Evolutionary conservation across 2,888 invertebrate species (phyloP).

Genomic region (Ornithoptera alexandrae): DNA sequence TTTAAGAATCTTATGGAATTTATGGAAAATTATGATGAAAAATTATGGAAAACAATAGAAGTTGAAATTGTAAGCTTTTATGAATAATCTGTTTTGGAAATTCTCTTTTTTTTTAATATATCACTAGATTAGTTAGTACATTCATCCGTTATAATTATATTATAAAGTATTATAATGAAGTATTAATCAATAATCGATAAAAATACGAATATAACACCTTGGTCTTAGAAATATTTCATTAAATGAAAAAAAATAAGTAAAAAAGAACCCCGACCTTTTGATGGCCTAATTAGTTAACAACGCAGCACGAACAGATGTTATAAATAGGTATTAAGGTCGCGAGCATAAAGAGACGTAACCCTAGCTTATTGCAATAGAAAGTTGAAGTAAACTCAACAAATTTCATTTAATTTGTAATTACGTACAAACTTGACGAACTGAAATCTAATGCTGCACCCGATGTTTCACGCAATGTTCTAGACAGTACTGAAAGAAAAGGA

Average conservation of each 20-base stretch:
- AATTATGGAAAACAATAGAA: background rate
- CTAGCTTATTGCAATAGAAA: slow-evolving; percentile 5
- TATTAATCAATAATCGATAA: background rate
- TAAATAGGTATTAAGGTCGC: slow-evolving; percentile 20
- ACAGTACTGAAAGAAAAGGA: slow-evolving; percentile 10
- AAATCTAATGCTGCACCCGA: background rate
- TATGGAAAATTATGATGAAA: no score
- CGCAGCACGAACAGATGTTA: slow-evolving; percentile 15
- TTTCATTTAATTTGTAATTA: background rate
- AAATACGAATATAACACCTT: slow-evolving; percentile 15
- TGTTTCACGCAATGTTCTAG: background rate
- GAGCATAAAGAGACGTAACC: slow-evolving; percentile 17
- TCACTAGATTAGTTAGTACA: background rate
- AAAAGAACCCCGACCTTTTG: slow-evolving; percentile 22
- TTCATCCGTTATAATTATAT: background rate
- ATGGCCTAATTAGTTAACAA: slow-evolving; percentile 23
- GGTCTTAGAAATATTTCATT: slow-evolving; percentile 22
- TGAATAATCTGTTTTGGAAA: background rate
- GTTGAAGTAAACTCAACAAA: background rate
- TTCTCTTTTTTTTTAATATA: background rate
- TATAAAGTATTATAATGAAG: background rate
- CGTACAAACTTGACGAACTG: background rate
- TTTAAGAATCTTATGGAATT: background rate
- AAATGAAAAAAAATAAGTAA: slow-evolving; percentile 12
- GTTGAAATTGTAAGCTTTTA: background rate